Evolutionary conservation across 2,797 vertebrate species (phyloP).

Genomic region (Otolemur crassicaudatus): DNA sequence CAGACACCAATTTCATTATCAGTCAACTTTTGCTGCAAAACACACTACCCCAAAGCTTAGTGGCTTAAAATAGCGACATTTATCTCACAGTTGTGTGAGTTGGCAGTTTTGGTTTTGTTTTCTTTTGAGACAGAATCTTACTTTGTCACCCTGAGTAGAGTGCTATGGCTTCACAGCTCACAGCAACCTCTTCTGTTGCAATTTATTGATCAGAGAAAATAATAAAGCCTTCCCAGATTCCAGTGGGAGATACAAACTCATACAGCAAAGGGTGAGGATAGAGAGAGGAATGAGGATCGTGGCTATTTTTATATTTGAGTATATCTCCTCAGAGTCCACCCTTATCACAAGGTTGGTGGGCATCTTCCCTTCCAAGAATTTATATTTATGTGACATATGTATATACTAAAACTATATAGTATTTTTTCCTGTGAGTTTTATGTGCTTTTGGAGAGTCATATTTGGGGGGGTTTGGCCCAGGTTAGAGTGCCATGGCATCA

Average conservation of each 20-base stretch:
- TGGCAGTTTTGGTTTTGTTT: neutral
- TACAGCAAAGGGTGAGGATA: neutral
- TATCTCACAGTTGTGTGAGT: neutral
- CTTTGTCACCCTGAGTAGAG: too few relatives aligned
- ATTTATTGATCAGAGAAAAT: neutral
- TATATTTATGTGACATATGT: neutral
- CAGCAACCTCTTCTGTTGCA: neutral
- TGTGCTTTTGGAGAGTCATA: too few relatives aligned
- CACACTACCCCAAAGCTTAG: neutral
- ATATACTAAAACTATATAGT: neutral
- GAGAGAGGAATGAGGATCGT: neutral
- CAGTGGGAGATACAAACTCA: neutral
- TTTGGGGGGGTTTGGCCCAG: too few relatives aligned
- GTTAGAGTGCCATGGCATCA: too few relatives aligned
- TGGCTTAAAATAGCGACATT: constrained; percentile 1
- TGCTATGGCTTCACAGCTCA: too few relatives aligned
- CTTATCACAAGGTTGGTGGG: neutral
- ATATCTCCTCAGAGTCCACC: neutral
- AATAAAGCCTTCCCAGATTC: neutral
- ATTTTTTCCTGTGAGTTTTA: neutral
- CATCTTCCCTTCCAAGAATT: neutral
- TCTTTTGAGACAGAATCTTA: too few relatives aligned
- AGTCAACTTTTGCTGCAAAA: constrained; percentile 18
- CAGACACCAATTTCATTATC: neutral
- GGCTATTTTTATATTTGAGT: neutral